These are phyloP conservation scores for Phaonia tiefii DNA, from an alignment of 2,888 invertebrate genomes.

Conservation along the genomic window DNA sequence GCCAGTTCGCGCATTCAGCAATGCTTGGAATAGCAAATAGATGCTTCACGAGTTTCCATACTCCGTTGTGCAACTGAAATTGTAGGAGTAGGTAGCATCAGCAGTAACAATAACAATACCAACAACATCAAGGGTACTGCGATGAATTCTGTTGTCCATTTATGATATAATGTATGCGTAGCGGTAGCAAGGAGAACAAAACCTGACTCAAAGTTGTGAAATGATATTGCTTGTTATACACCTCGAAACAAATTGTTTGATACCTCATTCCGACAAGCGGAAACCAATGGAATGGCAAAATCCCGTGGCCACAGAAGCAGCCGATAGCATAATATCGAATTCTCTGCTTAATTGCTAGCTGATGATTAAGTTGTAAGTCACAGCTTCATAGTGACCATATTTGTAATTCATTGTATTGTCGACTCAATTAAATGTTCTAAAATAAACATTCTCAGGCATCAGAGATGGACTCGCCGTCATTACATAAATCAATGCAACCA, in stretches of 20 bases:
- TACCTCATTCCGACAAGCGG: slow-evolving; percentile 70
- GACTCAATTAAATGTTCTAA: slow-evolving; percentile 60
- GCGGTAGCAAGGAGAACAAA: slow-evolving; percentile 46
- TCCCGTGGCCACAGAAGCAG: not conserved
- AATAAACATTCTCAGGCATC: slow-evolving; percentile 35
- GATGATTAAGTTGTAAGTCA: slow-evolving; percentile 65
- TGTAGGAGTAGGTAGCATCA: too few species aligned
- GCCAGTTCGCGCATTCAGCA: slow-evolving; percentile 62
- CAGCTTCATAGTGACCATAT: slow-evolving; percentile 57
- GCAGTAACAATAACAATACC: slow-evolving; percentile 10
- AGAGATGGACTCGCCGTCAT: not conserved
- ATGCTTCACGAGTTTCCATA: too few species aligned
- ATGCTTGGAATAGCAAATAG: slow-evolving; percentile 64
- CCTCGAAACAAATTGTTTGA: slow-evolving; percentile 78
- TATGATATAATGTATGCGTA: slow-evolving; percentile 55
- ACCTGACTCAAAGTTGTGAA: slow-evolving; percentile 78
- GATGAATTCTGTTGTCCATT: slow-evolving; percentile 31
- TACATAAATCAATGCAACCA: slow-evolving; percentile 31
- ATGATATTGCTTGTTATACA: slow-evolving; percentile 75
- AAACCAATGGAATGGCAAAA: slow-evolving; percentile 12
- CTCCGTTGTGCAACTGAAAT: too few species aligned
- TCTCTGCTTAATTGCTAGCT: slow-evolving; percentile 61
- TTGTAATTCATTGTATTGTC: slow-evolving; percentile 53
- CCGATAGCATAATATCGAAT: slow-evolving; percentile 30
- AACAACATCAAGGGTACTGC: not conserved